A percentile compares a stretch with the other conserved stretches of the same genome.
Conservation (phyloP, 1,140 invertebrate genomes). For the Lepidurus packardi region DNA sequence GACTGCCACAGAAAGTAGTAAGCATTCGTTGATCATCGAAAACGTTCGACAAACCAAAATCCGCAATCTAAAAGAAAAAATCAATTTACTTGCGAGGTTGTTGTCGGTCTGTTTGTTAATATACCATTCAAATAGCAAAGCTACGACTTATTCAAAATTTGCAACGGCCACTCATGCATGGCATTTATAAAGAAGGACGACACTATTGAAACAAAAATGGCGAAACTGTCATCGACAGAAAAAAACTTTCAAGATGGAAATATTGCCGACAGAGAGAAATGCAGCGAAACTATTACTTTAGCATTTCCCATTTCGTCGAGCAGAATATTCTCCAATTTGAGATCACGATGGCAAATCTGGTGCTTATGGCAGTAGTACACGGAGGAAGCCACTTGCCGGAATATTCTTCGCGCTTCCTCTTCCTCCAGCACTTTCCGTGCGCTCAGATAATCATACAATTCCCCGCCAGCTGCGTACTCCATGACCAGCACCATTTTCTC, state of each 20-base stretch:
- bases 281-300: conserved; percentile 57
- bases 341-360: conserved; percentile 94
- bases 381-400: conserved; percentile 94
- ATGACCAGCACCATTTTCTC: conserved; percentile 99
- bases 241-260: neutral
- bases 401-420: conserved; percentile 88
- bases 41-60: conserved; percentile 97
- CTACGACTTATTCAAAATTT: neutral
- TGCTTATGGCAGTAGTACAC: conserved; percentile 99
- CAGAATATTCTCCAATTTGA: conserved; percentile 98
- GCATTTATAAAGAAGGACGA: too few species aligned
- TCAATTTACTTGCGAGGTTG: neutral
- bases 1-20: conserved; percentile 95
- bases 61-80: conserved; percentile 71
- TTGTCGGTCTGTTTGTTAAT: neutral
- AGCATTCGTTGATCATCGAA: conserved; percentile 84
- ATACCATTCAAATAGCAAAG: neutral
- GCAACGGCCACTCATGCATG: neutral
- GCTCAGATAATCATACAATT: conserved; percentile 96
- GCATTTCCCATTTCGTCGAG: conserved; percentile 92
- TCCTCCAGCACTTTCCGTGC: conserved; percentile 84
- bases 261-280: neutral
- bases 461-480: conserved; percentile 97
- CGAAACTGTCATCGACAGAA: neutral
- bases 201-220: too few species aligned